Base-by-base conservation (phyloP, 2,797 vertebrate genomes). In the Chelon auratus region DNA sequence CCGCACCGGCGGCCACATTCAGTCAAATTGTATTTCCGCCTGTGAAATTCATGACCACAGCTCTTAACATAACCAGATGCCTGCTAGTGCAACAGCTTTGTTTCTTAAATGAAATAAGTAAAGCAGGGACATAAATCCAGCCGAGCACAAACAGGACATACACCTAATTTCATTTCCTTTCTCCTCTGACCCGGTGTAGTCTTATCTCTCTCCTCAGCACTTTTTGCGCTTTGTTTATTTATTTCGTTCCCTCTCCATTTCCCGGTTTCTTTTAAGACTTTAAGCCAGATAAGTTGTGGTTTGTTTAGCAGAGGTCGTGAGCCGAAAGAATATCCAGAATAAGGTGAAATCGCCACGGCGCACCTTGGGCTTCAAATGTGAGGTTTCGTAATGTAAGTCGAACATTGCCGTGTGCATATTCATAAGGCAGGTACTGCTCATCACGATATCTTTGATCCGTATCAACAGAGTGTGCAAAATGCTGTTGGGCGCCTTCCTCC, bases 131-230 rank as follows among this genome's bases (percentile, higher is more conserved):
- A 88, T 90, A 87, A 87, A 87, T 91, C 84, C 82, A 89, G 66
- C 72, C 55, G 22, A 79, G 78, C 83, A 79, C 83, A 82, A 90
- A 83, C 67, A 84, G 75, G 78, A 89, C 85, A 76, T 82, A 78
- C 70, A 84, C 68, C 84, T 90, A 87, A 93, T 90, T 90, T 88
- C 40, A 89, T 91, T 88, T 85, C 85, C 75, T 87, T 86, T 89
- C 78, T 81, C 83, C 78, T 65, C 64, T 87, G 84, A 89, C 87
- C 82, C 73, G 62, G 40, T 71, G 62, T 82, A 62, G 77, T 86
- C 80, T 89, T 89, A 91, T 89, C 88, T 88, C 71, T 64, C 54
- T 82, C 68, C 81, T 88, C 90, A 85, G 85, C 84, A 86, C 65
- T 88, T 89, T 90, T 82, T 71, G 17, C 65, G 68, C 74, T 82